Evolutionary conservation across 1,140 invertebrate genomes (phyloP).

Genomic region (Calliopsis andreniformis): DNA sequence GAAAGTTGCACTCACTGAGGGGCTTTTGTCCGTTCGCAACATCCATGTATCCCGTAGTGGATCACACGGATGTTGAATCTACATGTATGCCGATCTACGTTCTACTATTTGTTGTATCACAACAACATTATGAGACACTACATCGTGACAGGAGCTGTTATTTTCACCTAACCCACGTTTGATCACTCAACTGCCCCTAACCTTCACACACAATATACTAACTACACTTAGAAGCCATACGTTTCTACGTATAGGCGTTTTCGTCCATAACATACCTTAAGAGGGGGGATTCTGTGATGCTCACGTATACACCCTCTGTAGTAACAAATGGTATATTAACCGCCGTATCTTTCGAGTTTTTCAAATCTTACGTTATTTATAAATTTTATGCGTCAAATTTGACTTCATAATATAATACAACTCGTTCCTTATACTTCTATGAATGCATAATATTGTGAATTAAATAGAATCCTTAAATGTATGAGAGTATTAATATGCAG

Average conservation of each 20-base stretch:
- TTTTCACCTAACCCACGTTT: conserved; percentile 45
- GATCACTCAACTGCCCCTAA: conserved; percentile 38
- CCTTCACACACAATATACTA: conserved; percentile 32
- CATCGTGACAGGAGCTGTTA: conserved; percentile 43
- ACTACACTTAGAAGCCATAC: conserved; percentile 40
- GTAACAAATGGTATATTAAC: no score
- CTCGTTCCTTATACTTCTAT: not conserved
- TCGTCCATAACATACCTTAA: conserved; percentile 1
- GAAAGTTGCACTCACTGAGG: conserved; percentile 70
- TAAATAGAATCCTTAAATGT: not conserved
- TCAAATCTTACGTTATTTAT: not conserved
- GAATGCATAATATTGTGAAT: not conserved
- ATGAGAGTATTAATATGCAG: not conserved
- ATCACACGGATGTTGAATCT: conserved; percentile 60
- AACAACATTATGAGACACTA: conserved; percentile 38
- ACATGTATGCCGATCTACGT: conserved; percentile 30
- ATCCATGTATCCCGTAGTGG: conserved; percentile 74
- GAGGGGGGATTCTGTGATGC: conserved; percentile 6
- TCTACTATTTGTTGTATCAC: conserved; percentile 25
- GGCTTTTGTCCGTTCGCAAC: conserved; percentile 74
- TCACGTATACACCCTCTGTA: not conserved
- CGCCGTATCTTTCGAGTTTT: not conserved
- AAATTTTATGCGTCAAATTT: not conserved
- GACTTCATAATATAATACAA: not conserved
- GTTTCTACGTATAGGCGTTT: conserved; percentile 44